Evolutionary conservation across 2,797 vertebrate species (phyloP).

Genomic region (Sarcoramphus papa): DNA sequence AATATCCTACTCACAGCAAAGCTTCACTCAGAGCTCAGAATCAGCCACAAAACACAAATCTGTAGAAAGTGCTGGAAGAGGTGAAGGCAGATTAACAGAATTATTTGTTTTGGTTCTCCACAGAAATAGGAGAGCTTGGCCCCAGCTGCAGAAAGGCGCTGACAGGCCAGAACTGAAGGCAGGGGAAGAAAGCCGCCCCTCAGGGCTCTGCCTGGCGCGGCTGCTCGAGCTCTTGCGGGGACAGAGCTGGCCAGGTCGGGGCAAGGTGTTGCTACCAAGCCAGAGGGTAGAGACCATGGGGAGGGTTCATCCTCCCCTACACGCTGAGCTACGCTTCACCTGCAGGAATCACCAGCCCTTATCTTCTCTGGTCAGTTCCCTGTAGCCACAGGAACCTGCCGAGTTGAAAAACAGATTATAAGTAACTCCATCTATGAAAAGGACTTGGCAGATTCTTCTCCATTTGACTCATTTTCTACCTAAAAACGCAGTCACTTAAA

Average conservation of each 20-base stretch:
- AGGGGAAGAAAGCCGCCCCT: not conserved
- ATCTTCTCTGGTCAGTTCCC: not conserved
- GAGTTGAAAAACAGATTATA: not conserved
- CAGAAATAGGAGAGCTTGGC: not conserved
- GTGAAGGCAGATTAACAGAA: not conserved
- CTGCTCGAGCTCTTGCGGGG: not conserved
- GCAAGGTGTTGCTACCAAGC: not conserved
- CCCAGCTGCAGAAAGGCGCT: not conserved
- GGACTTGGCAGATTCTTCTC: not conserved
- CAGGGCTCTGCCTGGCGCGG: rapidly evolving
- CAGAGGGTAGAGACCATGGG: rapidly evolving
- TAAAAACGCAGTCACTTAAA: not conserved
- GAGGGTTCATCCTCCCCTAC: not conserved
- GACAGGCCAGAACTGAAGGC: not conserved
- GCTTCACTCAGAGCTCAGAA: not conserved
- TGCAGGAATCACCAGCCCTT: rapidly evolving
- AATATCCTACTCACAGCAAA: not conserved
- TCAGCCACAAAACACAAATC: not conserved
- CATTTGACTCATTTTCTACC: not conserved
- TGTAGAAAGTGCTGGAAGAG: not conserved
- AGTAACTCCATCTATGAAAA: not conserved
- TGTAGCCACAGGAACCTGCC: not conserved
- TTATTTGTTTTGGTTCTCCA: not conserved
- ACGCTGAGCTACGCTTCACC: not conserved
- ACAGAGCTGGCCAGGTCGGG: not conserved